Evolutionary conservation across 1,140 invertebrate species (phyloP).

Genomic region (Ectropis grisescens): DNA sequence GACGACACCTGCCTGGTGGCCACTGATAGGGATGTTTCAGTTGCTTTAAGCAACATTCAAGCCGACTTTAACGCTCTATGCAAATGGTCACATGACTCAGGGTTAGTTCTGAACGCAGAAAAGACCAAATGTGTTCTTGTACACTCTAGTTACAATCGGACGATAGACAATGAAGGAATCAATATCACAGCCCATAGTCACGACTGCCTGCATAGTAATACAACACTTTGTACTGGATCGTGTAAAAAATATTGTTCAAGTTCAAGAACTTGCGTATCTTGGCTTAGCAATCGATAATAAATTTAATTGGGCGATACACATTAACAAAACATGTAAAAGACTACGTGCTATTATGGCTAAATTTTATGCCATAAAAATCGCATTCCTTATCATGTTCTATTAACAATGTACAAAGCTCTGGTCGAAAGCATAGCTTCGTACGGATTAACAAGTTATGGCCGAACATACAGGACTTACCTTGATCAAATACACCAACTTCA

Average conservation of each 20-base stretch:
- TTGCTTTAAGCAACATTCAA: slow-evolving; percentile 6
- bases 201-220: slow-evolving; percentile 8
- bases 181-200: slow-evolving; percentile 4
- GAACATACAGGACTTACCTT: slow-evolving; percentile 16
- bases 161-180: background rate
- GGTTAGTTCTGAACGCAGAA: slow-evolving; percentile 10
- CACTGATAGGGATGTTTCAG: slow-evolving; percentile 2
- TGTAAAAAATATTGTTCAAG: slow-evolving; percentile 3
- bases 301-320: slow-evolving; percentile 13
- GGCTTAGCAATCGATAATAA: slow-evolving; percentile 12
- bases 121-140: slow-evolving; percentile 18
- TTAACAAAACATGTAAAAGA: slow-evolving; percentile 10
- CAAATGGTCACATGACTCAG: slow-evolving; percentile 19
- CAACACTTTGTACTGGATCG: background rate
- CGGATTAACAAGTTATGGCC: slow-evolving; percentile 17
- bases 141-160: slow-evolving; percentile 9
- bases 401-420: slow-evolving; percentile 9
- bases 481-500: slow-evolving; percentile 12
- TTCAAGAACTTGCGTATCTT: slow-evolving; percentile 9
- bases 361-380: slow-evolving; percentile 11
- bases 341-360: slow-evolving; percentile 13
- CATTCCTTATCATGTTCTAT: slow-evolving; percentile 1
- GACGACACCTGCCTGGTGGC: slow-evolving; percentile 17
- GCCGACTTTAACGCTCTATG: slow-evolving; percentile 8
- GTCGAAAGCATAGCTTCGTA: slow-evolving; percentile 13